These are phyloP conservation scores for Drosophila paulistorum DNA, from an alignment of 1,140 invertebrate genomes.

Conservation along the genomic window DNA sequence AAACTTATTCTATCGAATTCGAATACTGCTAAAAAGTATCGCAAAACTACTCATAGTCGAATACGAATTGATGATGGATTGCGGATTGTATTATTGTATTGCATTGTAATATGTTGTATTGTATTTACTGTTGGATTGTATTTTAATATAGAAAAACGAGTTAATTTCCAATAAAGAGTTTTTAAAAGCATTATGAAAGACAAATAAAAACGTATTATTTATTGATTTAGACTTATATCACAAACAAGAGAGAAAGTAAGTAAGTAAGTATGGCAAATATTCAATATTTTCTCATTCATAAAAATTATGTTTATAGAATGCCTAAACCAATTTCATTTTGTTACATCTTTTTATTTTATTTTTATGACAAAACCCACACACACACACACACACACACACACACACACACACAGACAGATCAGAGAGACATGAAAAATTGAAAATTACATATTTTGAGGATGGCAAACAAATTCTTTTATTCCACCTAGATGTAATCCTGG, in stretches of 20 bases:
- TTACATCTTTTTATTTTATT: background rate
- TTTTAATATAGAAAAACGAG: slow-evolving; percentile 71
- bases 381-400: background rate
- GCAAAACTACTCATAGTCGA: slow-evolving; percentile 1
- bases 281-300: background rate
- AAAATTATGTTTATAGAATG: slow-evolving; percentile 9
- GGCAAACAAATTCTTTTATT: slow-evolving; percentile 12
- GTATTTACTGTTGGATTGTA: slow-evolving; percentile 81
- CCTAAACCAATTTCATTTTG: background rate
- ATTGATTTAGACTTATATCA: too few relatives aligned
- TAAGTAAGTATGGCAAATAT: slow-evolving; percentile 11
- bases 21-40: slow-evolving; percentile 14
- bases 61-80: slow-evolving; percentile 20
- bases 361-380: slow-evolving; percentile 8
- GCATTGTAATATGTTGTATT: slow-evolving; percentile 77
- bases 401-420: too few relatives aligned
- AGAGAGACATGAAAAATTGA: background rate
- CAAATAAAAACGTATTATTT: background rate
- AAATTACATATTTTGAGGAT: slow-evolving; percentile 9
- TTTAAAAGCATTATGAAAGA: slow-evolving; percentile 65
- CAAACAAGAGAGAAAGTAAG: too few relatives aligned
- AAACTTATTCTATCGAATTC: slow-evolving; percentile 20
- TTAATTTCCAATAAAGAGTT: slow-evolving; percentile 77
- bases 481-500: slow-evolving; percentile 10
- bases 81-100: slow-evolving; percentile 63